Evolutionary conservation across 2,888 invertebrate species (phyloP).

Genomic region (Pantelozetes paolii): DNA sequence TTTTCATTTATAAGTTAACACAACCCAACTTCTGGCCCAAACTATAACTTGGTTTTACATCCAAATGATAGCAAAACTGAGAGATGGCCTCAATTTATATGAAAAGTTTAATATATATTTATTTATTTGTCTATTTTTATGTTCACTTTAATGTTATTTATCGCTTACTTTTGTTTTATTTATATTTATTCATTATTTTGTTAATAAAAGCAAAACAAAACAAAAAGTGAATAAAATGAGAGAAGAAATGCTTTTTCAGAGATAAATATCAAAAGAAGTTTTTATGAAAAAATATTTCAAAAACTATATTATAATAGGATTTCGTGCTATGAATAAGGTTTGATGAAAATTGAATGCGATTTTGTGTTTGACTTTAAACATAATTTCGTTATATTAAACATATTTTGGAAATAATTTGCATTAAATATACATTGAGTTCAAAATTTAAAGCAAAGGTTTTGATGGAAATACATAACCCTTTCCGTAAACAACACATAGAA

Average conservation of each 20-base stretch:
- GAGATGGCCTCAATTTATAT: no score
- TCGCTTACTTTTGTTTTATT: constrained; percentile 22
- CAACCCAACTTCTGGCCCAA: no score
- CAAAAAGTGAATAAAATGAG: background rate
- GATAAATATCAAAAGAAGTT: no score
- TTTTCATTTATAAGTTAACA: no score
- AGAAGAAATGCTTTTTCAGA: background rate
- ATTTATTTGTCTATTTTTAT: constrained; percentile 32
- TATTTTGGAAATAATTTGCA: background rate
- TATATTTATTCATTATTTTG: background rate
- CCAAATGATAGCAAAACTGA: background rate
- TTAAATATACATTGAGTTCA: no score
- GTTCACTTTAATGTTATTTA: constrained; percentile 25
- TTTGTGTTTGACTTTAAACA: background rate
- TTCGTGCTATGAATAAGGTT: constrained; percentile 1
- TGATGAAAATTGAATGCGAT: constrained; percentile 4
- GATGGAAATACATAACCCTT: no score
- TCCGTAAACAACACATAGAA: no score
- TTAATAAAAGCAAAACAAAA: background rate
- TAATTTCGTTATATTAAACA: background rate
- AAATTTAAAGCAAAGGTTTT: no score
- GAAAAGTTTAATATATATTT: background rate
- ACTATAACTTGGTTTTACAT: no score
- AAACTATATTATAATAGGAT: background rate
- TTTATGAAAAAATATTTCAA: background rate